Conservation (phyloP, 2,797 vertebrate genomes). For the Cirrhinus molitorella region DNA sequence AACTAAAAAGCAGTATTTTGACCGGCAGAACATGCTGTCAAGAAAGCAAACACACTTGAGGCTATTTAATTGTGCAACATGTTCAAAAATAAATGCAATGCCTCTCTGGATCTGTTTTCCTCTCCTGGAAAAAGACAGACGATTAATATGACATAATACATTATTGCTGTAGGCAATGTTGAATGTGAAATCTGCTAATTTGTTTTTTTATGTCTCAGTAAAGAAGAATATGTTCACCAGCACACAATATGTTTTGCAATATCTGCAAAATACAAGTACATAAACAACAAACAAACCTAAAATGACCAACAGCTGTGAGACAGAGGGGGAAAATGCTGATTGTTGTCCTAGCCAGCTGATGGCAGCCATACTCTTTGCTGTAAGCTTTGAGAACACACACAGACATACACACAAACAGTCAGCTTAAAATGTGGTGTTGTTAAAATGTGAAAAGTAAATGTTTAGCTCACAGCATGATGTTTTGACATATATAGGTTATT, state of each 20-base stretch:
- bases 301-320: neutral
- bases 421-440: neutral
- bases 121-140: neutral
- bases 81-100: neutral
- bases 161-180: neutral
- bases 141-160: constrained; percentile 11
- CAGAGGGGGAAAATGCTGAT: neutral
- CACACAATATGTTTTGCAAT: neutral
- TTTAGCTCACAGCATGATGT: neutral
- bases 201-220: neutral
- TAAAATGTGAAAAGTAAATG: neutral
- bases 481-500: neutral
- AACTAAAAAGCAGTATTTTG: constrained; percentile 12
- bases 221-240: neutral
- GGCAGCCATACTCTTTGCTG: constrained; percentile 39
- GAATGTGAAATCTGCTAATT: constrained; percentile 17
- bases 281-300: neutral
- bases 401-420: neutral
- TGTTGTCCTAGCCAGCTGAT: constrained; percentile 38
- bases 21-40: neutral
- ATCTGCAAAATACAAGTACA: neutral
- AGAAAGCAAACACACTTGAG: neutral
- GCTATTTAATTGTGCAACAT: constrained; percentile 1
- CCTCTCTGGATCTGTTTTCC: neutral
- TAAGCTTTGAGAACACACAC: neutral